Evolutionary conservation across 2,888 invertebrate genomes (phyloP), one percentile per base, ranked within the genome.

Genomic region (Sepiola atlantica): DNA sequence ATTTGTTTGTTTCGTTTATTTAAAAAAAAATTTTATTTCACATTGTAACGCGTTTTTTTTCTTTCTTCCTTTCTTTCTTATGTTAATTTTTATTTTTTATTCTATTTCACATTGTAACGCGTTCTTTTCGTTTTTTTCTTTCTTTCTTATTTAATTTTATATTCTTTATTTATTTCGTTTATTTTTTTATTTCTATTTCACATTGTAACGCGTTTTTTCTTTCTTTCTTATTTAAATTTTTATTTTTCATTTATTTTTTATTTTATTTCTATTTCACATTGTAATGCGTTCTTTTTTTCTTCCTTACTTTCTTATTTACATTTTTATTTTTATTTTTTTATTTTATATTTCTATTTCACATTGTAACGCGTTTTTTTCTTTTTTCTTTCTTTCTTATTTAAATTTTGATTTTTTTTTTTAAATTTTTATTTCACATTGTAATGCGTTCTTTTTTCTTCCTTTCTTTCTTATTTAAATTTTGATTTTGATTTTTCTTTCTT

Each of bases 161-260:
- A 35, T 8, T 28, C 18, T 35, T 77, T 55, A 45, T 90, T 93
- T 12, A 28, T 21, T n/a, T 12, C 54, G n/a, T n/a, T n/a, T n/a
- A n/a, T n/a, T 45, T 24, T 35, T 90, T 77, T 35, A 32, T 54
- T 93, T 90, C 77, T 93, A 35, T 45, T 94, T 55, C 77, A 35
- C 35, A 90, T 61, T 8, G 24, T 61, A 32, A 57, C 77, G 45
- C 45, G 12, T n/a, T 35, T 94, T 45, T 55, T 92, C 57, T 20
- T 54, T 55, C 14, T 35, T 55, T 90, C n/a, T 45, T 35, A 57
- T 55, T 45, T 93, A 32, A 57, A 61, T 90, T 32, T 55, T 77
- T 24, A 54, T 8, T 90, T 77, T n/a, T 12, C 21, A 35, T 55
- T 20, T 3, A 18, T 54, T 35, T 55, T 94, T n/a, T n/a, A n/a